Base-by-base conservation (phyloP, 1,140 invertebrate genomes). In the Calliopsis andreniformis region DNA sequence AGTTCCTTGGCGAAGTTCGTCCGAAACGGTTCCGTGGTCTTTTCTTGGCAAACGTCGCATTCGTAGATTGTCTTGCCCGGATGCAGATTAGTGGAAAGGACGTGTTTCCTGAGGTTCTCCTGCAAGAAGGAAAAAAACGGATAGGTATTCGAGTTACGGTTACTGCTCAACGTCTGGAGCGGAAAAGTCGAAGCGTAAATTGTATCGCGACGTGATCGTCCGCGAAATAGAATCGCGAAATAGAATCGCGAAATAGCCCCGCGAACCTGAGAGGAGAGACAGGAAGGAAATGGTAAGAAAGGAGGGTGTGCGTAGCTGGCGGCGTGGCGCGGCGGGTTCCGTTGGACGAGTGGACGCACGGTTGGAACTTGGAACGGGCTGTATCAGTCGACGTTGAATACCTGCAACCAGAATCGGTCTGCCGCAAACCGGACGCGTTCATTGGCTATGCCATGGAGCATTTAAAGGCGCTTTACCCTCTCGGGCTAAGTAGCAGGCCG, bases 41-140 rank as follows among this genome's bases (percentile, higher is more conserved):
- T 79, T 2, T 63, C 76, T 3, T 42, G 56, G 86, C 96, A 96
- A 56, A 92, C 90, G 30, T 92, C 91, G 86, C 97, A 98, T 32
- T 95, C 94, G 90, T 98, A 98, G 12, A 98, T 93, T 70, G 90
- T 94, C 84, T 95, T 94, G 5, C 96, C 96, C 0, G 94, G 93
- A 89, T 98, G 97, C 55, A 95, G 94, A 63, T 93, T 95, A 2
- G 96, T 97, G n/a, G 94, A 95, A 0, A 97, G 88, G 5, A 97
- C 94, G 90, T 98, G 97, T 85, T 97, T 98, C 2, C 97, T 93
- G 7, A 98, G 93, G 89, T 98, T 98, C 89, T 97, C 97, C 95
- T 97, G 92, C 20, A 91, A 86, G 56, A 78, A 14, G 2, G 49
- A 75, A 47, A 69, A 76, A 45, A 42, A 18, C 12, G 1, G n/a